phyloP scores from a whole-genome alignment of 2,888 invertebrate genomes.

The Hemistola chrysoprasaria region DNA sequence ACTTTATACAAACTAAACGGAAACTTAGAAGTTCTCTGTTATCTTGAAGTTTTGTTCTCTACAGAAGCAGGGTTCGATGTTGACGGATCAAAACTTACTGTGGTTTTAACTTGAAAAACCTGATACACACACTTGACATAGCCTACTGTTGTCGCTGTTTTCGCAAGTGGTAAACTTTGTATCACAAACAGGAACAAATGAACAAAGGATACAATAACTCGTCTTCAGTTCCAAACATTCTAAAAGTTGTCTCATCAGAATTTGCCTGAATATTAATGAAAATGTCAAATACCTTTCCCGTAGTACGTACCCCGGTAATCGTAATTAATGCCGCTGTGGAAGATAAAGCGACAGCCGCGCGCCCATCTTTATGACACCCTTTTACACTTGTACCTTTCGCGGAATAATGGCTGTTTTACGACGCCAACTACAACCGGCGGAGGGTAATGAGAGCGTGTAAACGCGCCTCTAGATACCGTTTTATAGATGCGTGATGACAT shows the following conservation, averaged over 20 bases:
- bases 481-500: slow-evolving; percentile 22
- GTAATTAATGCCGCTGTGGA: slow-evolving; percentile 57
- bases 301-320: slow-evolving; percentile 39
- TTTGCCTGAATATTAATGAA: slow-evolving; percentile 6
- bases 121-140: no score
- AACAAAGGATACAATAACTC: no score
- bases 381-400: slow-evolving; percentile 42
- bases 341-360: slow-evolving; percentile 43
- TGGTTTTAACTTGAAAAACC: no score
- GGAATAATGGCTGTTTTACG: slow-evolving; percentile 47
- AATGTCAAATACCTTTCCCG: slow-evolving; percentile 11
- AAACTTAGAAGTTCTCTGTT: no score
- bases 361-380: slow-evolving; percentile 53
- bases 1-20: no score
- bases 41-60: no score
- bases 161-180: no score
- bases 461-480: slow-evolving; percentile 22
- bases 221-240: no score
- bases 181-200: no score
- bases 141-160: no score
- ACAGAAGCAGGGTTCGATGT: no score
- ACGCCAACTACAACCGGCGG: slow-evolving; percentile 34
- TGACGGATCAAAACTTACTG: no score
- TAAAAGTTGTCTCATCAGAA: neutral
- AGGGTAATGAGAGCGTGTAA: slow-evolving; percentile 32